A percentile compares a stretch with the other conserved stretches of the same genome.
phyloP scores from a whole-genome alignment of 2,888 invertebrate species.

The Pherbina coryleti region DNA sequence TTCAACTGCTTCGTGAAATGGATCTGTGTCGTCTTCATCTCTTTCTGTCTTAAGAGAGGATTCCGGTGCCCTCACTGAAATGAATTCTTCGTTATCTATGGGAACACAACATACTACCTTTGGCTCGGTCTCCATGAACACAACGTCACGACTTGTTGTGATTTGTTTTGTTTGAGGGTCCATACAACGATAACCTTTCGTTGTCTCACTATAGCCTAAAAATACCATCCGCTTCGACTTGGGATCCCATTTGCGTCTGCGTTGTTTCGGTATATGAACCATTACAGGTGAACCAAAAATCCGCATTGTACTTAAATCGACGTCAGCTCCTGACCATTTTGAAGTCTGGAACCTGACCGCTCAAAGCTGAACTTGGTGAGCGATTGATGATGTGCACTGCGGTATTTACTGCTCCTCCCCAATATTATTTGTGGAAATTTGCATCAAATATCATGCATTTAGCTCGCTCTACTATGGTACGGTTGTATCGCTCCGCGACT shows the following conservation, averaged over 20 bases:
- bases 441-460: slow-evolving; percentile 25
- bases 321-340: background rate
- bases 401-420: slow-evolving; percentile 38
- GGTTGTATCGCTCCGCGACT: too few species aligned
- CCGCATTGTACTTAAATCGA: slow-evolving; percentile 21
- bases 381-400: slow-evolving; percentile 29
- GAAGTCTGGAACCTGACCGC: background rate
- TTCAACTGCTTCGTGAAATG: too few species aligned
- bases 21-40: too few species aligned
- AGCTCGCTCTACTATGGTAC: slow-evolving; percentile 33
- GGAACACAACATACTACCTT: too few species aligned
- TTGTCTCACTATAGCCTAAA: too few species aligned
- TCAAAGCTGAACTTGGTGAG: slow-evolving; percentile 23
- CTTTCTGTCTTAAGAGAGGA: too few species aligned
- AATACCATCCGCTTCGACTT: slow-evolving; percentile 29
- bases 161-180: too few species aligned
- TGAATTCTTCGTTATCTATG: too few species aligned
- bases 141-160: too few species aligned
- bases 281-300: slow-evolving; percentile 30
- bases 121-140: too few species aligned
- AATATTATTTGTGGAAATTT: slow-evolving; percentile 31
- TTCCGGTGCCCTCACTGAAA: too few species aligned
- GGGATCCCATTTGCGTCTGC: slow-evolving; percentile 35
- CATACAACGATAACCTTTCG: too few species aligned
- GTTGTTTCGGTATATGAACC: slow-evolving; percentile 13